These are phyloP conservation scores for Pseudomugil tenellus DNA, from an alignment of 2,797 vertebrate species.

Conservation along the genomic window DNA sequence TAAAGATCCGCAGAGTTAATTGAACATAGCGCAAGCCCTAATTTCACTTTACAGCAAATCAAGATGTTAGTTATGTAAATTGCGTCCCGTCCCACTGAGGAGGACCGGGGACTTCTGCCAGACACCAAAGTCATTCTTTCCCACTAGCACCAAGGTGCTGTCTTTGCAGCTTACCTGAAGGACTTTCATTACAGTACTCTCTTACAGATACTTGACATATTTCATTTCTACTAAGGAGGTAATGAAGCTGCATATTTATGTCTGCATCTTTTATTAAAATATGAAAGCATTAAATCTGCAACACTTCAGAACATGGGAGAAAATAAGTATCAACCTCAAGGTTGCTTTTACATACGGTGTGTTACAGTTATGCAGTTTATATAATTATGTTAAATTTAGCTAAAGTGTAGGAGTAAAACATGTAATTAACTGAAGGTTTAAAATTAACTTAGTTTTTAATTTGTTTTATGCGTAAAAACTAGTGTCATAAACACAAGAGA, in stretches of 20 bases:
- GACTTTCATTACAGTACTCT: slow-evolving; percentile 39
- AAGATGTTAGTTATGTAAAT: slow-evolving; percentile 84
- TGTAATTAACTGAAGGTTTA: too few species aligned
- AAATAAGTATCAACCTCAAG: neutral
- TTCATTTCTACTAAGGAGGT: slow-evolving; percentile 37
- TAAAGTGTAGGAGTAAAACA: too few species aligned
- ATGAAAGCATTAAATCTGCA: too few species aligned
- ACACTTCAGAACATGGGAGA: too few species aligned
- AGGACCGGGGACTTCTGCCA: slow-evolving; percentile 59
- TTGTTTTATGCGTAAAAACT: too few species aligned
- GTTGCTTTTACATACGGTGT: neutral
- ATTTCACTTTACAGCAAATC: slow-evolving; percentile 82
- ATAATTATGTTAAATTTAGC: too few species aligned
- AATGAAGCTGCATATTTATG: slow-evolving; percentile 7
- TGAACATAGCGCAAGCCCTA: slow-evolving; percentile 76
- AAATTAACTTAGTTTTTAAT: too few species aligned
- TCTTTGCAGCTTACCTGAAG: slow-evolving; percentile 59
- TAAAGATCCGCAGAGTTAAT: slow-evolving; percentile 75
- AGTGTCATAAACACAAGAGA: too few species aligned
- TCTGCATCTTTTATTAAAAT: neutral
- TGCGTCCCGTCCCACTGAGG: slow-evolving; percentile 58
- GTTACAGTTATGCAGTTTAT: neutral
- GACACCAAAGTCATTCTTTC: slow-evolving; percentile 71
- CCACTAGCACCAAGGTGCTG: slow-evolving; percentile 50
- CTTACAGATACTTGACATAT: slow-evolving; percentile 24